These are phyloP conservation scores for Kryptopterus vitreolus DNA, from an alignment of 2,797 vertebrate species.

Conservation along the genomic window DNA sequence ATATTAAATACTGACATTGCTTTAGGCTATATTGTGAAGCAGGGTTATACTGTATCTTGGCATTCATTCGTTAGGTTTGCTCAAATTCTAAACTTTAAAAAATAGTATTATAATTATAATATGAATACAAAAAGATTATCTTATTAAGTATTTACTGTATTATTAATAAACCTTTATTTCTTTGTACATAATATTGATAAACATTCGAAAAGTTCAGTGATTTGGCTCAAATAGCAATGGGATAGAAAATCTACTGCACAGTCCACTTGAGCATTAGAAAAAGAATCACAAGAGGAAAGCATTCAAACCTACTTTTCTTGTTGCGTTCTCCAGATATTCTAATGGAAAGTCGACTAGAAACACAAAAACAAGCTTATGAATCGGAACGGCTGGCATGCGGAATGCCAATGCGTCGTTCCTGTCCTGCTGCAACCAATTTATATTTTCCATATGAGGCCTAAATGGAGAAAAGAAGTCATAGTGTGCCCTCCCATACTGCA, in stretches of 20 bases:
- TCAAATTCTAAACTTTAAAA: too few relatives aligned
- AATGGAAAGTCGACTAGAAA: conserved; percentile 64
- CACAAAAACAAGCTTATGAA: conserved; percentile 71
- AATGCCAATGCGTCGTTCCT: conserved; percentile 70
- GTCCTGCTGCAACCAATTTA: conserved; percentile 76
- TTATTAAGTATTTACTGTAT: neutral
- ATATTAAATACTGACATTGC: neutral
- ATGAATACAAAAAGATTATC: too few relatives aligned
- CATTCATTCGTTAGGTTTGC: neutral
- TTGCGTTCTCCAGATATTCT: conserved; percentile 63
- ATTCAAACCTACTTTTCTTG: conserved; percentile 37
- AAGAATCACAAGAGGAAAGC: conserved; percentile 47
- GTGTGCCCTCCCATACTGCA: conserved; percentile 65
- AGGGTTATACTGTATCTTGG: neutral
- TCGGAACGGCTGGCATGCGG: conserved; percentile 64
- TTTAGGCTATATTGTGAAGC: neutral
- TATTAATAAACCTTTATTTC: neutral
- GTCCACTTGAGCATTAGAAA: conserved; percentile 19
- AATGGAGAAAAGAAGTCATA: conserved; percentile 71
- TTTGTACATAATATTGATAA: conserved; percentile 2
- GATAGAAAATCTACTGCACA: conserved; percentile 11
- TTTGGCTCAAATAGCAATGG: neutral
- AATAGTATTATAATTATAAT: too few relatives aligned
- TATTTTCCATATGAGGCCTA: conserved; percentile 78
- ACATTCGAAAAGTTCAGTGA: neutral